Evolutionary conservation across 1,140 invertebrate genomes (phyloP).

Genomic region (Frieseomelitta varia): DNA sequence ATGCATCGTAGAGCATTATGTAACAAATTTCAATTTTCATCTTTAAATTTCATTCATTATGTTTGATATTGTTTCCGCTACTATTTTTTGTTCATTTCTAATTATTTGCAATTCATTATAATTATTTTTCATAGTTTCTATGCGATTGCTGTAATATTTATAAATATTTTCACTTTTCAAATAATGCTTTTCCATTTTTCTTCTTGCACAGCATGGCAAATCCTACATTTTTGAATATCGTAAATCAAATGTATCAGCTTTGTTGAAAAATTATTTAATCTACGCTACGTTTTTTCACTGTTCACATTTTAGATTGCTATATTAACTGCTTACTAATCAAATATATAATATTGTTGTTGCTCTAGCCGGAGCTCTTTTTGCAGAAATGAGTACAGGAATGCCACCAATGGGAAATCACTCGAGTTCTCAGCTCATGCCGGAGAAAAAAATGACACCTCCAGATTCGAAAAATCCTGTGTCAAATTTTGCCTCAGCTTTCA

Average conservation of each 20-base stretch:
- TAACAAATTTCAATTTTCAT: background rate
- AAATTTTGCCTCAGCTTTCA: constrained; percentile 86
- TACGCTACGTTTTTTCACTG: background rate
- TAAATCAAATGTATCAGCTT: background rate
- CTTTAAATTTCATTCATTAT: background rate
- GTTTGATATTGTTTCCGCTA: background rate
- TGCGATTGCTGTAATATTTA: background rate
- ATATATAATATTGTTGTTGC: constrained; percentile 61
- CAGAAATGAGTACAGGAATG: constrained; percentile 79
- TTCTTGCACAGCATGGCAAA: background rate
- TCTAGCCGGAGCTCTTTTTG: constrained; percentile 80
- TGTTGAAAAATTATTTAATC: background rate
- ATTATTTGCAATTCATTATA: background rate
- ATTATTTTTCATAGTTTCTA: constrained; percentile 1
- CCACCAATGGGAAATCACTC: constrained; percentile 77
- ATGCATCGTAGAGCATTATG: background rate
- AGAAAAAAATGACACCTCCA: constrained; percentile 80
- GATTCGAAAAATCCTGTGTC: constrained; percentile 82
- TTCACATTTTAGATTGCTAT: constrained; percentile 33
- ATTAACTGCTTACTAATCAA: constrained; percentile 76
- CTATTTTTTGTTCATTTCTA: background rate
- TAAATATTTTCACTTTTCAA: background rate
- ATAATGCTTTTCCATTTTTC: background rate
- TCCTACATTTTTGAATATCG: background rate
- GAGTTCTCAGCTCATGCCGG: constrained; percentile 71